phyloP scores from a whole-genome alignment of 2,113 vertebrate genomes.

The Corythornis vintsioides region DNA sequence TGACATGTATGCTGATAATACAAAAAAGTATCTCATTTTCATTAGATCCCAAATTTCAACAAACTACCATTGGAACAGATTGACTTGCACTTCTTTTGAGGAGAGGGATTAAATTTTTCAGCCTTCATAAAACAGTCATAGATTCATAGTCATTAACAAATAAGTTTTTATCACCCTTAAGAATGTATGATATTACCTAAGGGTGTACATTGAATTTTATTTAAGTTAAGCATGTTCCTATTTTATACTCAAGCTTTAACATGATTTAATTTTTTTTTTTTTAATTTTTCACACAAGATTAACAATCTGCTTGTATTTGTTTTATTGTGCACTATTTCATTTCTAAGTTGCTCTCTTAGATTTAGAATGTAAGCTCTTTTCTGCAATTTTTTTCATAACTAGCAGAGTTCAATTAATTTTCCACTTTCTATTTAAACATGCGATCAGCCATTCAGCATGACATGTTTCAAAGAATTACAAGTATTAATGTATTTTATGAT shows the following conservation, averaged over 20 bases:
- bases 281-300: constrained; percentile 64
- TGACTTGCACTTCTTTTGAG: not conserved
- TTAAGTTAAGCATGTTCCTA: constrained; percentile 59
- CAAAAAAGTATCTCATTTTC: not conserved
- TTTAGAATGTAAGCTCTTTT: constrained; percentile 57
- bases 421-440: not conserved
- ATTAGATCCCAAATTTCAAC: not conserved
- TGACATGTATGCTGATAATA: not conserved
- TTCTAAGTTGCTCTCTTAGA: constrained; percentile 57
- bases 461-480: not conserved
- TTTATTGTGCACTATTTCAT: constrained; percentile 62
- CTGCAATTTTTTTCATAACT: constrained; percentile 25
- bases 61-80: not conserved
- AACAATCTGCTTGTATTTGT: constrained; percentile 62
- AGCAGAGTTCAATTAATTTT: constrained; percentile 49
- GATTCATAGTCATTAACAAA: constrained; percentile 25
- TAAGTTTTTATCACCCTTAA: constrained; percentile 60
- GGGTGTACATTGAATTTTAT: constrained; percentile 65
- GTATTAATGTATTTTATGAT: not conserved
- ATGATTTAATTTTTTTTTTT: constrained; percentile 58
- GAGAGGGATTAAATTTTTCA: constrained; percentile 6
- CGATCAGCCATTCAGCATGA: not conserved
- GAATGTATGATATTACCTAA: constrained; percentile 54
- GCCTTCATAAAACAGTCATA: constrained; percentile 48
- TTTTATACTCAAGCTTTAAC: constrained; percentile 64